phyloP scores from a whole-genome alignment of 2,888 invertebrate genomes.

The Linnaemya tessellans region DNA sequence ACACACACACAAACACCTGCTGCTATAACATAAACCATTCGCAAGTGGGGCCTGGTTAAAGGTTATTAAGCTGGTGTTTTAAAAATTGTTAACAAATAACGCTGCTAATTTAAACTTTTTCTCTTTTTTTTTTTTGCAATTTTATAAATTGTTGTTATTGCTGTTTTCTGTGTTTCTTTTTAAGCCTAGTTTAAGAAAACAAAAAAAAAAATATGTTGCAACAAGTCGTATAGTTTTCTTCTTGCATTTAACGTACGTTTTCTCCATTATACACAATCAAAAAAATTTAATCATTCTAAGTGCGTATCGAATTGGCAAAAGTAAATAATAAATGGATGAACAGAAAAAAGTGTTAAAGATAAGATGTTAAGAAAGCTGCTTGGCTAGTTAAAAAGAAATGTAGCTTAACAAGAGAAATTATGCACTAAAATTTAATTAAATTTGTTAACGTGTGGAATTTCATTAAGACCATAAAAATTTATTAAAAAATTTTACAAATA shows the following conservation, averaged over 20 bases:
- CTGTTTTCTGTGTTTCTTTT: not conserved
- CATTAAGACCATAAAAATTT: not conserved
- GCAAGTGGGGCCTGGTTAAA: slow-evolving; percentile 64
- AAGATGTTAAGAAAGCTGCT: not conserved
- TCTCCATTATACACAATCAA: slow-evolving; percentile 32
- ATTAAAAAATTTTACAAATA: not conserved
- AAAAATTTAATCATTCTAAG: slow-evolving; percentile 54
- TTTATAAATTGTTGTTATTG: slow-evolving; percentile 26
- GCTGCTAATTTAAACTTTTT: not conserved
- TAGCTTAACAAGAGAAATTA: not conserved
- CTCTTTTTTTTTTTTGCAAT: not conserved
- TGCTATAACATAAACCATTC: slow-evolving; percentile 13
- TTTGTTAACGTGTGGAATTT: not conserved
- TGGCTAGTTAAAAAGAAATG: not conserved
- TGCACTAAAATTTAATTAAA: not conserved
- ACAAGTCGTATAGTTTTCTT: slow-evolving; percentile 66
- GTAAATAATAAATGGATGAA: not conserved
- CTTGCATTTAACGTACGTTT: slow-evolving; percentile 44
- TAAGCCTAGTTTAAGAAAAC: slow-evolving; percentile 6
- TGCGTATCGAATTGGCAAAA: slow-evolving; percentile 54
- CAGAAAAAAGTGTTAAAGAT: not conserved
- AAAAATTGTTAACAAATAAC: slow-evolving; percentile 50
- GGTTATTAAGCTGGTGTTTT: slow-evolving; percentile 68
- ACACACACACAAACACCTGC: slow-evolving; percentile 25
- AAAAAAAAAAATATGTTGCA: slow-evolving; percentile 49